Evolutionary conservation across 2,888 invertebrate genomes (phyloP).

Genomic region (Halocaridina rubra): DNA sequence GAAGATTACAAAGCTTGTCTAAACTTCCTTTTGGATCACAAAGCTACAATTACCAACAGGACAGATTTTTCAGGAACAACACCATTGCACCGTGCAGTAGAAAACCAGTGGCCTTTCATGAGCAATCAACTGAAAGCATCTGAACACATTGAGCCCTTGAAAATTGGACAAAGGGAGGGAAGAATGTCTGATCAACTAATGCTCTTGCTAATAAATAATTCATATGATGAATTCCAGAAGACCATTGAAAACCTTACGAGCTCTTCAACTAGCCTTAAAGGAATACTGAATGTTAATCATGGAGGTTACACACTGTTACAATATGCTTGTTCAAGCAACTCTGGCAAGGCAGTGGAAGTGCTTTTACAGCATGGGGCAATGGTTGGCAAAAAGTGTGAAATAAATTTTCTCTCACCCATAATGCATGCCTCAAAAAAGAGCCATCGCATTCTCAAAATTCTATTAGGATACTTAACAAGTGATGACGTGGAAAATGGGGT

Average conservation of each 20-base stretch:
- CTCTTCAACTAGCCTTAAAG: neutral
- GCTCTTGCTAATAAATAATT: neutral
- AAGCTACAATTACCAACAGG: neutral
- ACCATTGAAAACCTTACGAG: neutral
- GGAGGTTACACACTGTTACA: neutral
- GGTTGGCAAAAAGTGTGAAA: neutral
- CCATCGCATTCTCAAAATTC: neutral
- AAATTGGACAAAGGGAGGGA: neutral
- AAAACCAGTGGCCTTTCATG: neutral
- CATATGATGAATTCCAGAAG: neutral
- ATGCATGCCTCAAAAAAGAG: neutral
- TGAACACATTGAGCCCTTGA: no score
- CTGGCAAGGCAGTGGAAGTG: neutral
- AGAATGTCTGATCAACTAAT: neutral
- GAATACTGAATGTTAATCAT: neutral
- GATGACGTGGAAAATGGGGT: neutral
- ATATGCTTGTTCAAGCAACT: neutral
- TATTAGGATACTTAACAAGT: neutral
- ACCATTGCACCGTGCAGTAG: neutral
- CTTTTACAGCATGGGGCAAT: neutral
- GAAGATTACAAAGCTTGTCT: neutral
- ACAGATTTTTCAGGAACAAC: neutral
- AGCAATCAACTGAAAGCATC: neutral
- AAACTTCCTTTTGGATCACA: neutral
- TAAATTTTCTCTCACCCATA: neutral